Conservation (phyloP, 2,888 invertebrate genomes). For the Drosophila falleni region DNA sequence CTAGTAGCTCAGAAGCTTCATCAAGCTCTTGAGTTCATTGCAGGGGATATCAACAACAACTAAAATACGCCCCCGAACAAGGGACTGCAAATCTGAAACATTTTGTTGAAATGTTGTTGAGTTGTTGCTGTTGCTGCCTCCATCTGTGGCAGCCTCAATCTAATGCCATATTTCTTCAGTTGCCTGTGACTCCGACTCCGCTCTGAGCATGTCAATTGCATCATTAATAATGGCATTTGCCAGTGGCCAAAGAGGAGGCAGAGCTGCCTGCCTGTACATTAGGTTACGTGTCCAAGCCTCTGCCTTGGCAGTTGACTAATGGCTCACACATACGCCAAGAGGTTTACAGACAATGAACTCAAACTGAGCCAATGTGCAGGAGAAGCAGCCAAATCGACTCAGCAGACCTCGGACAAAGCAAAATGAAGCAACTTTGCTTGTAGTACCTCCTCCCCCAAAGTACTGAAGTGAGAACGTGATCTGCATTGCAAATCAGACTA, state of each 20-base stretch:
- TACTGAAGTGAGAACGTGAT: slow-evolving; percentile 50
- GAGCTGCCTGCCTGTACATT: slow-evolving; percentile 33
- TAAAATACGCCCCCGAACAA: background rate
- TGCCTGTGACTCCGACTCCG: slow-evolving; percentile 24
- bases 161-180: slow-evolving; percentile 52
- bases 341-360: slow-evolving; percentile 60
- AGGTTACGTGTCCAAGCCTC: slow-evolving; percentile 43
- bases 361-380: slow-evolving; percentile 15
- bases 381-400: slow-evolving; percentile 4
- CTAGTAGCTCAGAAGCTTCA: background rate
- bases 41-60: background rate
- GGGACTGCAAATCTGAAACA: slow-evolving; percentile 33
- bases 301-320: slow-evolving; percentile 50
- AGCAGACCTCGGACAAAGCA: slow-evolving; percentile 18
- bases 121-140: slow-evolving; percentile 14
- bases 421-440: slow-evolving; percentile 23
- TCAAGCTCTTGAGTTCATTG: background rate
- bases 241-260: slow-evolving; percentile 19
- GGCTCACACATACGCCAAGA: slow-evolving; percentile 46
- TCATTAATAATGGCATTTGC: slow-evolving; percentile 73
- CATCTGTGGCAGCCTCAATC: slow-evolving; percentile 21
- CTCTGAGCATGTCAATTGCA: slow-evolving; percentile 71
- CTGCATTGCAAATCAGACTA: slow-evolving; percentile 45
- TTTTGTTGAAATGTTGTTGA: slow-evolving; percentile 36
- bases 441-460: slow-evolving; percentile 4